Percentiles rank a stretch among this genome's conserved stretches.
These are phyloP conservation scores for Gallinago stenura DNA, from an alignment of 2,797 vertebrate genomes.

Conservation along the genomic window DNA sequence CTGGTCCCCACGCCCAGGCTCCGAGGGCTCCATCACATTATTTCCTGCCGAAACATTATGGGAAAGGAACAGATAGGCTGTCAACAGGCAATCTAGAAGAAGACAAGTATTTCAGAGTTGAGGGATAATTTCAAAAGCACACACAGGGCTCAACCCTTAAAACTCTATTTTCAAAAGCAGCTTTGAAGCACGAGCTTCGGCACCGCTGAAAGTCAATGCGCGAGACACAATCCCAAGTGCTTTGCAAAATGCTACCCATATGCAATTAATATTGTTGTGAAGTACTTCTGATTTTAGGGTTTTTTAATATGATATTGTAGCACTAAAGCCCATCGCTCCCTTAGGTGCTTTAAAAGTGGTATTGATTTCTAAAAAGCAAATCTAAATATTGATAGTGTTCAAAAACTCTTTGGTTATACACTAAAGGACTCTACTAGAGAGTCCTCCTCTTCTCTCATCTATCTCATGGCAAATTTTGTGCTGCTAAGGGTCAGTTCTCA, in stretches of 20 bases:
- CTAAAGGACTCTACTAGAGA: background rate
- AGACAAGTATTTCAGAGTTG: background rate
- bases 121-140: conserved; percentile 25
- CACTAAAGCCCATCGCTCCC: background rate
- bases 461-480: background rate
- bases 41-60: background rate
- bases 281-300: background rate
- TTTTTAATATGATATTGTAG: background rate
- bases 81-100: conserved; percentile 33
- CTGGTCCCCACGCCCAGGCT: background rate
- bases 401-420: background rate
- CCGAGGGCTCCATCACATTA: background rate
- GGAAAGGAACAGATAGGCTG: background rate
- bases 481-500: background rate
- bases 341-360: background rate
- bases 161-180: conserved; percentile 15
- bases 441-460: background rate
- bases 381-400: background rate
- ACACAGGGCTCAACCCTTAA: background rate
- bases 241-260: background rate
- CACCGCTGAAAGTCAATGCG: background rate
- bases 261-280: background rate
- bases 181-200: background rate
- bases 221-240: background rate
- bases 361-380: background rate